Evolutionary conservation across 1,140 invertebrate genomes (phyloP).

Genomic region (Sinonovacula constricta): DNA sequence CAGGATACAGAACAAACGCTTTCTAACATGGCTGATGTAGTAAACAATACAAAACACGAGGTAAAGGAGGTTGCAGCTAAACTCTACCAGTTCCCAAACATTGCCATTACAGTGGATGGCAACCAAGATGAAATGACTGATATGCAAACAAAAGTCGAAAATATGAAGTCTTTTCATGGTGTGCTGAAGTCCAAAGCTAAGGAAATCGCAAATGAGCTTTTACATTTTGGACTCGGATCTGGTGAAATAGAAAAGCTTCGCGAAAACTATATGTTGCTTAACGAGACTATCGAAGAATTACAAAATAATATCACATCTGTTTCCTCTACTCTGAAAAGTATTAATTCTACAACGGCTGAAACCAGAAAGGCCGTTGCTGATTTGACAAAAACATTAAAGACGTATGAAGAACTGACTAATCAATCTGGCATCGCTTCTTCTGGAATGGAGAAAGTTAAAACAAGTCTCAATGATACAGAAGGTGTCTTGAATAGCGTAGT

Average conservation of each 20-base stretch:
- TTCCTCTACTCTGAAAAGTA: too few species aligned
- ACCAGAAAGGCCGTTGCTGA: too few species aligned
- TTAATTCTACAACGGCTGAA: too few species aligned
- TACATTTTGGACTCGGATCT: too few species aligned
- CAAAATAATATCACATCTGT: slow-evolving; percentile 12
- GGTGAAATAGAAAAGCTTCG: neutral
- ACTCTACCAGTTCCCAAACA: too few species aligned
- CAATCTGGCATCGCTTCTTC: too few species aligned
- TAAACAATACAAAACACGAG: neutral
- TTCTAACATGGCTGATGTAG: neutral
- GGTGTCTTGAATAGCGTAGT: neutral
- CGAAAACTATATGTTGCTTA: slow-evolving; percentile 8
- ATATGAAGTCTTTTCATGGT: neutral
- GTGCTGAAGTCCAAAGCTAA: neutral
- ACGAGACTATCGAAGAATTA: slow-evolving; percentile 16
- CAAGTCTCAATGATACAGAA: neutral
- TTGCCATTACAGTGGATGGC: slow-evolving; percentile 5
- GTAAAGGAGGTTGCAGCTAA: neutral
- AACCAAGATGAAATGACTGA: neutral
- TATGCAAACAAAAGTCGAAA: neutral
- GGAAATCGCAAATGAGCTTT: too few species aligned
- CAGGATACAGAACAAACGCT: slow-evolving; percentile 9
- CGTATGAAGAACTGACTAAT: too few species aligned
- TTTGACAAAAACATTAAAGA: too few species aligned
- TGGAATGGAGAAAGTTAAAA: too few species aligned